Percentiles rank a stretch among this genome's conserved stretches.
Conservation (phyloP, 1,140 invertebrate species). For the Drosophila kepulauana region DNA sequence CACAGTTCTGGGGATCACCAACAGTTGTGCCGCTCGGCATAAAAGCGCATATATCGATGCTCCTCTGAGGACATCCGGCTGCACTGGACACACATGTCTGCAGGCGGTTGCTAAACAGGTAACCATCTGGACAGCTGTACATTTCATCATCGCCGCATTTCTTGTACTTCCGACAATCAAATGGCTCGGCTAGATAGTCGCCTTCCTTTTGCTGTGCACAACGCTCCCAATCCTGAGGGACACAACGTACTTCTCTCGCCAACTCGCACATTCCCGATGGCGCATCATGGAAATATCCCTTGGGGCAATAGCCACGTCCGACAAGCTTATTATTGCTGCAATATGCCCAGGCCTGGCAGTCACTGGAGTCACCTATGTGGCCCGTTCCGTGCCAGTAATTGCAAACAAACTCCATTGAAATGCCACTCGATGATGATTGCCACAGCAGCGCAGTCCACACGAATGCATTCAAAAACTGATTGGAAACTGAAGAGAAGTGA, state of each 20-base stretch:
- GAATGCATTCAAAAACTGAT: conserved; percentile 4
- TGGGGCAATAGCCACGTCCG: conserved; percentile 5
- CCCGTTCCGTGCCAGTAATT: conserved; percentile 34
- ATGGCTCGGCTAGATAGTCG: conserved; percentile 38
- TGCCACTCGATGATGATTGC: background rate
- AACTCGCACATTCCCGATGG: conserved; percentile 35
- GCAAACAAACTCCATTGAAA: conserved; percentile 48
- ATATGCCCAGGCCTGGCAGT: conserved; percentile 50
- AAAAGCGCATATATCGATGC: conserved; percentile 29
- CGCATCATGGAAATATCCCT: conserved; percentile 33
- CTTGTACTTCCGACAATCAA: conserved; percentile 36
- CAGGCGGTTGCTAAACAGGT: conserved; percentile 48
- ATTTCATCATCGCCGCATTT: conserved; percentile 5
- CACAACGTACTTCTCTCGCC: conserved; percentile 7
- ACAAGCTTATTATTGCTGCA: conserved; percentile 40
- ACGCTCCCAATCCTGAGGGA: conserved; percentile 29
- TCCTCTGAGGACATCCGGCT: conserved; percentile 45
- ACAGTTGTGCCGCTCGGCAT: conserved; percentile 35
- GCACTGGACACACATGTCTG: conserved; percentile 39
- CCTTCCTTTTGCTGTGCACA: conserved; percentile 3
- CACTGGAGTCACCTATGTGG: conserved; percentile 44
- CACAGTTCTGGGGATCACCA: conserved; percentile 40
- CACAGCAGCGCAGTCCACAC: conserved; percentile 2
- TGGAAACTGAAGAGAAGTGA: conserved; percentile 39
- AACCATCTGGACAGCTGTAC: conserved; percentile 12